Evolutionary conservation across 2,113 vertebrate genomes (phyloP), one percentile per base, ranked within the genome.

Genomic region (Bothrops jararaca): DNA sequence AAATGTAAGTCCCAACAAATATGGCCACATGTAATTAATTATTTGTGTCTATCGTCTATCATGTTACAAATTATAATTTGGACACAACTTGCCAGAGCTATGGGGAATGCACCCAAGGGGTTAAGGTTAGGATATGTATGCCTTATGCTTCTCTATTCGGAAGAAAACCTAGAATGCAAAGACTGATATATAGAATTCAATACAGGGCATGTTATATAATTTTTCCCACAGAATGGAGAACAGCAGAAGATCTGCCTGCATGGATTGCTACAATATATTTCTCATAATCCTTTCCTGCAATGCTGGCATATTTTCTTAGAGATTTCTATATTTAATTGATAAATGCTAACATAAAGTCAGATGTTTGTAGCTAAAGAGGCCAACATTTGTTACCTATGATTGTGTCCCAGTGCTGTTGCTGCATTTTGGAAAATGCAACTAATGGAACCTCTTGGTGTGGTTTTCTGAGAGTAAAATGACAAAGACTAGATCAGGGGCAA

Each of bases 381-480:
- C 52, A 74, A 80, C 9, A 22, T 56, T 69, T 45, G 50, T 29
- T 52, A 34, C 9, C 2, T 29, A 24, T 56, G 64, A 1, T 23
- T 89, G 20, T 26, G 29, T 42, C 12, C 10, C 52, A 45, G 24
- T 48, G 42, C 89, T 48, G 23, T 52, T 12, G 26, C 10, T 53
- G 64, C 26, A 26, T n/a, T 45, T 89, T 57, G 56, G 80, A 86
- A 86, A 86, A 45, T 54, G 24, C 50, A 90, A 0, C 4, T 87
- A 85, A 88, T n/a, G 92, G 42, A 11, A 92, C 91, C 86, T 57
- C 22, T 92, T 95, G 94, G 92, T 3, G 39, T 97, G 92, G 93
- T 93, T 95, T 96, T 96, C 93, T 95, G 95, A 92, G 92, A 95
- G 69, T 94, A 92, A 95, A 94, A 92, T 52, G 85, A 50, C 11